These are phyloP conservation scores for Nannospalax galili DNA, from an alignment of 2,113 vertebrate genomes.

Conservation along the genomic window DNA sequence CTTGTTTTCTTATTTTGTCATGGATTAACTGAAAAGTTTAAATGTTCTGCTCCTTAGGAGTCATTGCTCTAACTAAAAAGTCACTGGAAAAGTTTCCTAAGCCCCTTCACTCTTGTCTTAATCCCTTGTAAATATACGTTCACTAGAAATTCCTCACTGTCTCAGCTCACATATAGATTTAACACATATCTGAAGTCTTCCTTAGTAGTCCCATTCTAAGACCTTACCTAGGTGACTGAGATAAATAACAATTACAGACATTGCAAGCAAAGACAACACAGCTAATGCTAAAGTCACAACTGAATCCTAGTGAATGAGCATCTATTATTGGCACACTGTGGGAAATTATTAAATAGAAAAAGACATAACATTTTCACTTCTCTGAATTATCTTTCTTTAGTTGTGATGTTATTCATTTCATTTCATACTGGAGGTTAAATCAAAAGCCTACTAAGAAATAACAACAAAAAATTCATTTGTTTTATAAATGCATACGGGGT, in stretches of 20 bases:
- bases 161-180: not conserved
- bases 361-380: not conserved
- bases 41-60: not conserved
- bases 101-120: not conserved
- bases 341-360: not conserved
- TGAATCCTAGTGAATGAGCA: not conserved
- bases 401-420: not conserved
- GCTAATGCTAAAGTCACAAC: not conserved
- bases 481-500: too few relatives aligned
- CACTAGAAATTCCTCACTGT: not conserved
- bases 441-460: slow-evolving; percentile 2
- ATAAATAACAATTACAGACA: not conserved
- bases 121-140: not conserved
- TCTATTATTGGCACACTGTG: not conserved
- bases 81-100: not conserved
- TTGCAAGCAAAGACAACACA: not conserved
- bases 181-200: slow-evolving; percentile 21
- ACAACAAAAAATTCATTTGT: too few relatives aligned
- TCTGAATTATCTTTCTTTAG: slow-evolving; percentile 29
- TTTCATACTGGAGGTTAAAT: slow-evolving; percentile 11
- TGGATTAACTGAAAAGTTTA: slow-evolving; percentile 26
- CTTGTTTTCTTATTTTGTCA: slow-evolving; percentile 45
- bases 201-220: slow-evolving; percentile 3
- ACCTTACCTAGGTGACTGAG: not conserved
- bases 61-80: not conserved